These are phyloP conservation scores for Spicauda simplicius DNA, from an alignment of 2,888 invertebrate species.

Conservation along the genomic window DNA sequence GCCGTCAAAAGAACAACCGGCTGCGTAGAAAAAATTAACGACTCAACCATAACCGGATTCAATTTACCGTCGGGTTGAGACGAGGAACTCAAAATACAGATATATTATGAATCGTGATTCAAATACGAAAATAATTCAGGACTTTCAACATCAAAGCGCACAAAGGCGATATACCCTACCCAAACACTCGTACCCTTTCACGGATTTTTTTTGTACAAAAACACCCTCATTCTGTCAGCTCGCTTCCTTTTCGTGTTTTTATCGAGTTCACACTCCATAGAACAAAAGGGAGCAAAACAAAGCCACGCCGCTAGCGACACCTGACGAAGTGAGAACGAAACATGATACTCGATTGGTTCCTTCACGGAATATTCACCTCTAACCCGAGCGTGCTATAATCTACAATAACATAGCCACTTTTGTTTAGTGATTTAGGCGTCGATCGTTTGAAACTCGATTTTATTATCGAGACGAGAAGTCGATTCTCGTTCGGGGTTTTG, in stretches of 20 bases:
- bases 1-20: slow-evolving; percentile 21
- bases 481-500: slow-evolving; percentile 45
- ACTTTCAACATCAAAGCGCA: slow-evolving; percentile 43
- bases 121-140: slow-evolving; percentile 46
- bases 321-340: slow-evolving; percentile 82
- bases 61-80: slow-evolving; percentile 65
- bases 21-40: slow-evolving; percentile 29
- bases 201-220: slow-evolving; percentile 52
- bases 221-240: slow-evolving; percentile 65
- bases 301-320: slow-evolving; percentile 79
- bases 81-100: slow-evolving; percentile 33
- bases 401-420: slow-evolving; percentile 23
- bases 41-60: slow-evolving; percentile 46
- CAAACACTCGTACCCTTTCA: slow-evolving; percentile 51
- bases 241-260: slow-evolving; percentile 72
- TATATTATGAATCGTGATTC: slow-evolving; percentile 33
- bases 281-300: slow-evolving; percentile 80
- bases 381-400: slow-evolving; percentile 44
- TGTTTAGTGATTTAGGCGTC: slow-evolving; percentile 23
- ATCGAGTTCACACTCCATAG: slow-evolving; percentile 78
- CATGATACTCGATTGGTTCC: slow-evolving; percentile 61
- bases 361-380: slow-evolving; percentile 39
- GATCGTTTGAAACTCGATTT: slow-evolving; percentile 45
- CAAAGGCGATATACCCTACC: slow-evolving; percentile 45
- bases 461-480: slow-evolving; percentile 50